Evolutionary conservation across 1,140 invertebrate genomes (phyloP).

Genomic region (Sarcophaga bullata): DNA sequence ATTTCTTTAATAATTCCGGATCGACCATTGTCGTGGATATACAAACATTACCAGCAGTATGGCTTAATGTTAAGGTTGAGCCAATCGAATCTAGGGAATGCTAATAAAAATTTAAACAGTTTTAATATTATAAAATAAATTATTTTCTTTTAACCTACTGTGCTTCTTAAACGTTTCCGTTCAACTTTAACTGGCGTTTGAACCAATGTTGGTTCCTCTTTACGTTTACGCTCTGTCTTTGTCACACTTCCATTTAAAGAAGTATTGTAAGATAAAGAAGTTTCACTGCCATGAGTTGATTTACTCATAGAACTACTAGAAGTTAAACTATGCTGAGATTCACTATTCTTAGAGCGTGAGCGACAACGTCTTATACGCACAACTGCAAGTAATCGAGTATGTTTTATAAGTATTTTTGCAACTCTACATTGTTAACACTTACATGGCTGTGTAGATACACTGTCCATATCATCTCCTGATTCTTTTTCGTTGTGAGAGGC

Average conservation of each 20-base stretch:
- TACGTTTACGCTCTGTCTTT: slow-evolving; percentile 15
- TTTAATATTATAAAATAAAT: not conserved
- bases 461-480: slow-evolving; percentile 7
- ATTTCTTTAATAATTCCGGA: slow-evolving; percentile 24
- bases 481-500: not conserved
- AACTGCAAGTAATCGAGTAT: not conserved
- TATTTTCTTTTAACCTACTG: not conserved
- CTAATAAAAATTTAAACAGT: slow-evolving; percentile 9
- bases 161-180: slow-evolving; percentile 25
- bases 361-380: not conserved
- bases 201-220: not conserved
- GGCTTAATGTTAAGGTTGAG: not conserved
- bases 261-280: not conserved
- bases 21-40: slow-evolving; percentile 43
- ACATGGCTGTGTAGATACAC: slow-evolving; percentile 1
- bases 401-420: not conserved
- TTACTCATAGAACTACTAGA: not conserved
- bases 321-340: slow-evolving; percentile 32
- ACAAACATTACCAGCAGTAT: not conserved
- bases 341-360: slow-evolving; percentile 28
- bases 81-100: not conserved
- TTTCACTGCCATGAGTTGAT: not conserved
- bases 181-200: slow-evolving; percentile 3
- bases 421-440: not conserved
- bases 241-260: not conserved